phyloP scores from a whole-genome alignment of 2,797 vertebrate species.

The Liparis tanakae region DNA sequence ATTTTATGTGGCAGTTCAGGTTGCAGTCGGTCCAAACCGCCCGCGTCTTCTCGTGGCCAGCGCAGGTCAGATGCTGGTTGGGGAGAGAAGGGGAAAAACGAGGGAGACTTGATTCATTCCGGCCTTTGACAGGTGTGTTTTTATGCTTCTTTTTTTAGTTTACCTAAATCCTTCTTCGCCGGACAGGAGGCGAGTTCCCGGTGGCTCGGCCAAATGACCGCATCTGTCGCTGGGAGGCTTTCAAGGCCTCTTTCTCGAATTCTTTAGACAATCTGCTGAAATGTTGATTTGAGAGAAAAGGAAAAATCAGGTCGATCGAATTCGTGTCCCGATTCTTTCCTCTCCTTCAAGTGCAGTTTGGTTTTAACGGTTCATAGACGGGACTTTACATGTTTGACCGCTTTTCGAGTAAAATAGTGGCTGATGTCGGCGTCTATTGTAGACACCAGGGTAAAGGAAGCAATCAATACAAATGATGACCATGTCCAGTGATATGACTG shows the following conservation, averaged over 20 bases:
- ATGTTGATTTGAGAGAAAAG: constrained; percentile 59
- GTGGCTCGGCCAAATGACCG: constrained; percentile 62
- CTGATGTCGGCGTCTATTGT: background rate
- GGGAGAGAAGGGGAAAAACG: constrained; percentile 63
- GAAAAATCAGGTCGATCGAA: constrained; percentile 34
- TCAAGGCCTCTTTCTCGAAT: constrained; percentile 43
- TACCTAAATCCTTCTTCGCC: constrained; percentile 57
- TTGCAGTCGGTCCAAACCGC: constrained; percentile 74
- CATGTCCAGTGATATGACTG: background rate
- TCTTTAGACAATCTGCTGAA: constrained; percentile 56
- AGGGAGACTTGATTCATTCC: constrained; percentile 63
- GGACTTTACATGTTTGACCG: background rate
- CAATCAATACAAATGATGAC: background rate
- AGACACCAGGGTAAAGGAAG: background rate
- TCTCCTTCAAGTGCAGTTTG: background rate
- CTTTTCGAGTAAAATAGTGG: background rate
- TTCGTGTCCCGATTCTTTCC: constrained; percentile 24
- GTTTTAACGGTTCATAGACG: constrained; percentile 9
- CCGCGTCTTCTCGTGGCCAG: constrained; percentile 59
- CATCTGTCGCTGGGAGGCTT: constrained; percentile 63
- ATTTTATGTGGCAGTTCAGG: constrained; percentile 79
- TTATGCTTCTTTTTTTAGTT: constrained; percentile 37
- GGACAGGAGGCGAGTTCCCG: constrained; percentile 44
- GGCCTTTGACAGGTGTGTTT: constrained; percentile 70
- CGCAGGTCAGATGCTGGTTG: constrained; percentile 67